Conservation (phyloP, 92 coral and sea anemone species). For the Epizoanthus stellaris region DNA sequence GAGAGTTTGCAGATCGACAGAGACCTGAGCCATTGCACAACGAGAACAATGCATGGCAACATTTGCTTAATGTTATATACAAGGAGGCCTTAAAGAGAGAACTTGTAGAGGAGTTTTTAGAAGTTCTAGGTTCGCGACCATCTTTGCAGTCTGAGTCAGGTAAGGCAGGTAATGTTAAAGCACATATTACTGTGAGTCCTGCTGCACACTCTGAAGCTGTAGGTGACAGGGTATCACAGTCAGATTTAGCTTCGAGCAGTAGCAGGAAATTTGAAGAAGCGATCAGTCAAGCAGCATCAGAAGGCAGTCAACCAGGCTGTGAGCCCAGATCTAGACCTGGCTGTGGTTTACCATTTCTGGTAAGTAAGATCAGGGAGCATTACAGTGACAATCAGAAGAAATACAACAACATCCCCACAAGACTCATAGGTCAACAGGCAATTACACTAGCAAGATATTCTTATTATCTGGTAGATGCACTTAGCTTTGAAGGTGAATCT, state of each 20-base stretch:
- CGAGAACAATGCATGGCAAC: conserved; percentile 81
- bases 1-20: conserved; percentile 64
- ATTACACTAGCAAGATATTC: conserved; percentile 36
- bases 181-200: not conserved
- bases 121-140: not conserved
- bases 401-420: conserved; percentile 32
- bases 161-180: not conserved
- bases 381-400: conserved; percentile 34
- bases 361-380: conserved; percentile 43
- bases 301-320: not conserved
- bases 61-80: conserved; percentile 51
- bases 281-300: not conserved
- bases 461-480: conserved; percentile 35
- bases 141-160: not conserved
- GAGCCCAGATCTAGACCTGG: conserved; percentile 17
- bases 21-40: conserved; percentile 77
- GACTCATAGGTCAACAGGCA: conserved; percentile 55
- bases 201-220: not conserved
- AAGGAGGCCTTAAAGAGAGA: conserved; percentile 31
- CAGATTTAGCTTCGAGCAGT: not conserved
- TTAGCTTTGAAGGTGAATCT: conserved; percentile 30
- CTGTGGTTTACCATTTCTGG: conserved; percentile 49
- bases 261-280: not conserved
- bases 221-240: not conserved
- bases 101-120: not conserved